Evolutionary conservation across 2,888 invertebrate species (phyloP), one percentile per base, ranked within the genome.

Genomic region (Polietes domitor): DNA sequence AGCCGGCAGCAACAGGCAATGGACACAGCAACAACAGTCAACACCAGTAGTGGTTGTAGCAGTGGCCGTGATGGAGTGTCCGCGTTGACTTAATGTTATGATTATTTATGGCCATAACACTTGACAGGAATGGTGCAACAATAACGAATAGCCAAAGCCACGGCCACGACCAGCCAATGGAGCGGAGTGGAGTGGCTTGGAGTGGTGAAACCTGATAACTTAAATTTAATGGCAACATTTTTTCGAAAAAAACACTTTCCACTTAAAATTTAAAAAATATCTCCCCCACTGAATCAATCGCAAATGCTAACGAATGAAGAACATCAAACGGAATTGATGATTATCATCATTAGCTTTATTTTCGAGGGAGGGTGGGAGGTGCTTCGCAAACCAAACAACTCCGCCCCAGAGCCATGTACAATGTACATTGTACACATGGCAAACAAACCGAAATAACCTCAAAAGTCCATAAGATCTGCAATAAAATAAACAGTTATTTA

Each of bases 401-500:
- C 47, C 47, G 12, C n/a, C n/a, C 3, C 47, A n/a, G 1, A 26
- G 26, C 15, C 28, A 58, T 15, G 12, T 32, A 61, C 26, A n/a
- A 32, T 55, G 55, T 15, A 21, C 32, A 32, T 55, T 9, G 55
- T 15, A 6, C 6, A 2, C 37, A 37, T 7, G 1, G 24, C 24
- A 24, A 68, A 68, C 43, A 24, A 12, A 41, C 12, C 28, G 65
- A 71, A 77, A 65, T 61, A 61, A 58, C 72, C 32, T 63, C n/a
- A 61, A 53, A 47, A 12, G 9, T 47, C 26, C 26, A 71, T 70
- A 75, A 71, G 65, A 80, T 53, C 7, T 28, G 24, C 37, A 75
- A 75, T 71, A 75, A 80, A 74, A 55, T 80, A 58, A 74, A 70
- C 28, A 74, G 70, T 80, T 70, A 79, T 74, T 80, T 70, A 79